Conservation (phyloP, 2,888 invertebrate genomes). For the Cryptocheilus praepositus region DNA sequence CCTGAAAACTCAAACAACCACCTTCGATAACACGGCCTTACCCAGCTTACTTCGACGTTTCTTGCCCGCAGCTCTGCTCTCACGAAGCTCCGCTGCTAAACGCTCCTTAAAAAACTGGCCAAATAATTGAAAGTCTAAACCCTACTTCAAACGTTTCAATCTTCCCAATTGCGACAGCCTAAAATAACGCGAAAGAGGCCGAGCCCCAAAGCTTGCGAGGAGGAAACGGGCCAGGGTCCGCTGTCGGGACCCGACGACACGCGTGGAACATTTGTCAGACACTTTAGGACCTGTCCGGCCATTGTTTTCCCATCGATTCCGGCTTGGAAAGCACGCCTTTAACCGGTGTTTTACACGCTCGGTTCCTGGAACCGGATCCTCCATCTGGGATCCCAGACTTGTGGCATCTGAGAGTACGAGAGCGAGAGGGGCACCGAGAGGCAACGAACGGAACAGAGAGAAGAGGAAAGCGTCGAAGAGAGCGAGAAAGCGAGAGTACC, state of each 20-base stretch:
- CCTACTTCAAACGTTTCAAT: too few relatives aligned
- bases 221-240: neutral
- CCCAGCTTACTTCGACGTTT: too few relatives aligned
- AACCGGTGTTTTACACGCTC: slow-evolving; percentile 72
- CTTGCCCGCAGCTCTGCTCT: too few relatives aligned
- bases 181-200: too few relatives aligned
- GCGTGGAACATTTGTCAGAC: slow-evolving; percentile 71
- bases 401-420: slow-evolving; percentile 44
- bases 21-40: too few relatives aligned
- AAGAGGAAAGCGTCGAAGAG: slow-evolving; percentile 18
- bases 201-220: neutral
- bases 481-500: slow-evolving; percentile 30
- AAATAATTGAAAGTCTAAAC: too few relatives aligned
- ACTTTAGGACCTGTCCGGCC: slow-evolving; percentile 66
- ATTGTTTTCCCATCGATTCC: slow-evolving; percentile 70
- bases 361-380: slow-evolving; percentile 68
- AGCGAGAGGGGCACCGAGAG: slow-evolving; percentile 32
- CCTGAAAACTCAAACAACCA: too few relatives aligned
- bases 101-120: too few relatives aligned
- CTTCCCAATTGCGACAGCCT: too few relatives aligned
- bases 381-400: slow-evolving; percentile 56
- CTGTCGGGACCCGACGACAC: slow-evolving; percentile 37
- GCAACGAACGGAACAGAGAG: slow-evolving; percentile 34
- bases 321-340: slow-evolving; percentile 69
- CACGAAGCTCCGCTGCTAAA: too few relatives aligned